Conservation (phyloP, 2,888 invertebrate species). For the Selenia dentaria region DNA sequence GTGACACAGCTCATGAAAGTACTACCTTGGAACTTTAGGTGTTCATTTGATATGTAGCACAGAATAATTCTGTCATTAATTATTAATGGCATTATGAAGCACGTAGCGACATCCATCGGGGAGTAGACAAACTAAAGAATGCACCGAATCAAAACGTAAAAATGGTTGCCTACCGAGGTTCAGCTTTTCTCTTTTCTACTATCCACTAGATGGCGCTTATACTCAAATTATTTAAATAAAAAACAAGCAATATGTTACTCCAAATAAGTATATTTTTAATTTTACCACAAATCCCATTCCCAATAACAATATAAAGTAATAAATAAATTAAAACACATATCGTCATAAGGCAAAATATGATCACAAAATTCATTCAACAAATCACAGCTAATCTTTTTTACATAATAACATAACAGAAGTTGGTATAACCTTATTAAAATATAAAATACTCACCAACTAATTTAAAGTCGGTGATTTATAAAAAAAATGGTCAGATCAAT, state of each 20-base stretch:
- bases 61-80: too few relatives aligned
- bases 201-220: slow-evolving; percentile 36
- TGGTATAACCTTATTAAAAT: too few relatives aligned
- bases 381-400: slow-evolving; percentile 5
- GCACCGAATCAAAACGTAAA: too few relatives aligned
- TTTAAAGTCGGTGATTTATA: too few relatives aligned
- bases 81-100: too few relatives aligned
- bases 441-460: too few relatives aligned
- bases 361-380: neutral
- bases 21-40: too few relatives aligned
- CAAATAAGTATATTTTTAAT: slow-evolving; percentile 9
- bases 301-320: slow-evolving; percentile 5
- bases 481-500: too few relatives aligned
- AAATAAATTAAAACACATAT: neutral
- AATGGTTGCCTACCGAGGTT: too few relatives aligned
- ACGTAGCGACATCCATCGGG: slow-evolving; percentile 19
- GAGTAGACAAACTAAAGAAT: slow-evolving; percentile 10
- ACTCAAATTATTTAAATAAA: neutral
- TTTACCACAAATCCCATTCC: slow-evolving; percentile 25
- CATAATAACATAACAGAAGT: too few relatives aligned
- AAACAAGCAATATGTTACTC: neutral
- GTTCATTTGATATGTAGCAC: too few relatives aligned
- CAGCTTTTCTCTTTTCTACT: slow-evolving; percentile 25
- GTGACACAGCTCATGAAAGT: too few relatives aligned
- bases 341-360: neutral